Percentiles rank a stretch among this genome's conserved stretches.
phyloP scores from a whole-genome alignment of 2,797 vertebrate species.

The Salarias fasciatus region DNA sequence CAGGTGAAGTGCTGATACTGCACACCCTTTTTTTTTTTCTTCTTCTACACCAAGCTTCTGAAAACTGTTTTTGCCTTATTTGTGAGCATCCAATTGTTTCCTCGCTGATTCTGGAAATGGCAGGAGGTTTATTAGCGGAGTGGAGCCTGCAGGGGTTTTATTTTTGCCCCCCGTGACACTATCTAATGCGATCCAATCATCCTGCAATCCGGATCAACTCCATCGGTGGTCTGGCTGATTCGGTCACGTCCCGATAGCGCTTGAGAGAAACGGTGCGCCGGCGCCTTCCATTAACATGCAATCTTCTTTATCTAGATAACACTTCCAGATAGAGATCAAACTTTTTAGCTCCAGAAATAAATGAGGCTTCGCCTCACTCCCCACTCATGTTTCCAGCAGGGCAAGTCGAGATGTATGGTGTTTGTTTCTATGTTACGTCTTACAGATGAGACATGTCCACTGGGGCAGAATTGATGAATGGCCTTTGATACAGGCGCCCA shows the following conservation, averaged over 20 bases:
- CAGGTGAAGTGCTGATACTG: constrained; percentile 7
- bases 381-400: constrained; percentile 10
- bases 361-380: constrained; percentile 7
- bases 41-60: not conserved
- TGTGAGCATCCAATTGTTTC: not conserved
- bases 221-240: constrained; percentile 28
- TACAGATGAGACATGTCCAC: constrained; percentile 43
- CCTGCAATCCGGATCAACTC: constrained; percentile 24
- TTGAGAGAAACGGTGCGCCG: not conserved
- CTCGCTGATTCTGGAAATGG: constrained; percentile 14
- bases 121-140: constrained; percentile 1
- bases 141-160: constrained; percentile 8
- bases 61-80: constrained; percentile 2
- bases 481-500: constrained; percentile 22
- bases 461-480: constrained; percentile 46
- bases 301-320: constrained; percentile 31
- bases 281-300: constrained; percentile 35
- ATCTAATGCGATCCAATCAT: constrained; percentile 23
- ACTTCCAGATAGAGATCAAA: constrained; percentile 40
- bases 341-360: constrained; percentile 28
- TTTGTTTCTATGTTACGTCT: constrained; percentile 40
- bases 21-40: not conserved
- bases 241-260: constrained; percentile 22
- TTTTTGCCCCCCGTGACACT: constrained; percentile 9
- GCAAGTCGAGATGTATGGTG: constrained; percentile 28